Percentiles rank a stretch among this genome's conserved stretches.
Evolutionary conservation across 23 tunicate genomes (phyloP).

Genomic region (Phallusia fumigata): DNA sequence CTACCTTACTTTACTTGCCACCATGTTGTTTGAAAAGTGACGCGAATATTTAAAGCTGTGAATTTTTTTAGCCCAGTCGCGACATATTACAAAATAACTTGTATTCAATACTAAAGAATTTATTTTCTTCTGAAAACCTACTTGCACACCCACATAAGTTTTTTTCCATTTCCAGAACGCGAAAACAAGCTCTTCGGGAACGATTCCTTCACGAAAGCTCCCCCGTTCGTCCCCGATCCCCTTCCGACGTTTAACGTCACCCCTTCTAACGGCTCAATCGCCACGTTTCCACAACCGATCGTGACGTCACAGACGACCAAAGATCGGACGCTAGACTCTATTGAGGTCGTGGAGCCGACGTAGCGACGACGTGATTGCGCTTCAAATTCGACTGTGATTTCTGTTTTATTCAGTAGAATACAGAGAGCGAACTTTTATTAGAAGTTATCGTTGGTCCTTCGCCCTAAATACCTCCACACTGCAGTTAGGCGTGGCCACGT

Average conservation of each 20-base stretch:
- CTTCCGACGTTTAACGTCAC: neutral
- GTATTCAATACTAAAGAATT: too few species aligned
- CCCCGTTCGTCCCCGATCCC: neutral
- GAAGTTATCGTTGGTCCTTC: too few species aligned
- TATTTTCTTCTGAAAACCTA: too few species aligned
- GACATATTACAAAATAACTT: too few species aligned
- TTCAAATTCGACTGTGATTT: neutral
- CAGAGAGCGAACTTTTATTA: neutral
- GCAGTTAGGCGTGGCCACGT: too few species aligned
- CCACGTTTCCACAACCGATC: too few species aligned
- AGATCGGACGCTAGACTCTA: neutral
- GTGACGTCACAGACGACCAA: neutral
- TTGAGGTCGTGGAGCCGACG: slow-evolving; percentile 5
- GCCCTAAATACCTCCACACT: too few species aligned
- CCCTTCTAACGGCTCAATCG: neutral
- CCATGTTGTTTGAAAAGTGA: too few species aligned
- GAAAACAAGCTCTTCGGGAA: slow-evolving; percentile 17
- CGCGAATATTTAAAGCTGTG: too few species aligned
- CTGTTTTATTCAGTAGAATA: neutral
- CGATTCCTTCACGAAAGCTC: slow-evolving; percentile 21
- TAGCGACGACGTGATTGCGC: neutral
- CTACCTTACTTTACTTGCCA: too few species aligned
- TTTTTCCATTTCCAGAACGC: slow-evolving; percentile 16
- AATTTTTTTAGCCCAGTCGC: too few species aligned
- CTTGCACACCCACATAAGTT: too few species aligned